Conservation (phyloP, 2,113 vertebrate species). For the Alligator sinensis region DNA sequence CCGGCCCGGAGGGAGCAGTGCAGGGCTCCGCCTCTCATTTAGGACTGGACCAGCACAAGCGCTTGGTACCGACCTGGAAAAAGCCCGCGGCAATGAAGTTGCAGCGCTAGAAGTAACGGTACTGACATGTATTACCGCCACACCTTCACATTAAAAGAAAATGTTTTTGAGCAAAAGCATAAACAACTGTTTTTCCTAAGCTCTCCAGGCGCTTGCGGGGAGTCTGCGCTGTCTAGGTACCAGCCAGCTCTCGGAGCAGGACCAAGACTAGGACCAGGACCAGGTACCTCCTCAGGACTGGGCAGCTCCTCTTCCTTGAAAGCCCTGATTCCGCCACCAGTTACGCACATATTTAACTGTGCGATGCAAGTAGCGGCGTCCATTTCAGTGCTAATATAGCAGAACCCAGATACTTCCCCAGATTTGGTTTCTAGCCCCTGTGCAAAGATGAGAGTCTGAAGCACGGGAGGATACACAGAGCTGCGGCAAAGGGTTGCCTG, state of each 20-base stretch:
- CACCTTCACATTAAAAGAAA: neutral
- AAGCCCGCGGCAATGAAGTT: neutral
- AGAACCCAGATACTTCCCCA: neutral
- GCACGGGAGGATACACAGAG: too few species aligned
- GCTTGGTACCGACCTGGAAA: neutral
- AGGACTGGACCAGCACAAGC: constrained; percentile 8
- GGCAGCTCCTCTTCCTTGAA: neutral
- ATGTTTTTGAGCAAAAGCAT: neutral
- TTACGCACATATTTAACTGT: neutral
- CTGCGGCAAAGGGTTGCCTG: neutral
- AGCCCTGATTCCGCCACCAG: neutral
- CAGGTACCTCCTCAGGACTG: neutral
- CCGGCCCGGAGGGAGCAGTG: constrained; percentile 32
- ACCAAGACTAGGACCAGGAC: neutral
- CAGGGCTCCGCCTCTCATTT: neutral
- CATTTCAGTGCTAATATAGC: neutral
- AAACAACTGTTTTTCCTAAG: neutral
- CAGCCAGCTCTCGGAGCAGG: neutral
- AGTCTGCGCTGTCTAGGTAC: neutral
- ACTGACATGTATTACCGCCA: neutral
- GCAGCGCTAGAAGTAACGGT: neutral
- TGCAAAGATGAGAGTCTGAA: neutral
- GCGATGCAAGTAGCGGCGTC: neutral
- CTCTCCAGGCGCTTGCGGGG: neutral
- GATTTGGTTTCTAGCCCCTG: too few species aligned